Conservation (phyloP, 2,113 vertebrate genomes). For the Pagrus major region DNA sequence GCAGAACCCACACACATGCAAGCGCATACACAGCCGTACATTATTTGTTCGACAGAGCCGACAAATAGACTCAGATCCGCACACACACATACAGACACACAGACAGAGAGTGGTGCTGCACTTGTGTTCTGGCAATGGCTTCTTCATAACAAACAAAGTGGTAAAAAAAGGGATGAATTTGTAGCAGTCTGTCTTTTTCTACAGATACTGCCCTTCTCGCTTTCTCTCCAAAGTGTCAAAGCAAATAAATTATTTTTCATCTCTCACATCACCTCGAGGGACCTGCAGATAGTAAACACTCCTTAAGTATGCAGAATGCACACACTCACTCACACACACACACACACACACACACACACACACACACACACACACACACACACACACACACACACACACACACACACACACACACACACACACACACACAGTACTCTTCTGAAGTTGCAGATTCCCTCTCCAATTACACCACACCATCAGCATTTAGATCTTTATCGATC, state of each 20-base stretch:
- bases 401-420: slow-evolving; percentile 12
- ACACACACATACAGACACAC: slow-evolving; percentile 12
- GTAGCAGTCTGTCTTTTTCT: slow-evolving; percentile 46
- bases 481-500: slow-evolving; percentile 36
- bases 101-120: slow-evolving; percentile 14
- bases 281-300: slow-evolving; percentile 51
- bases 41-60: slow-evolving; percentile 45
- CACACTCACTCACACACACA: slow-evolving; percentile 12
- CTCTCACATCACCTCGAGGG: slow-evolving; percentile 47
- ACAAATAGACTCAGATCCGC: slow-evolving; percentile 24
- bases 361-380: neutral
- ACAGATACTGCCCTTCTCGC: slow-evolving; percentile 31
- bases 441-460: slow-evolving; percentile 10
- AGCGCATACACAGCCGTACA: slow-evolving; percentile 26
- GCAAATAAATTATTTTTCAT: slow-evolving; percentile 68
- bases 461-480: slow-evolving; percentile 1
- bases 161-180: slow-evolving; percentile 61
- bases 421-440: slow-evolving; percentile 12
- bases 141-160: slow-evolving; percentile 55
- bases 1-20: slow-evolving; percentile 26
- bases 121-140: slow-evolving; percentile 36
- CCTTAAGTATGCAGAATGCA: slow-evolving; percentile 37
- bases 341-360: slow-evolving; percentile 13
- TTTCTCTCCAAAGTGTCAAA: slow-evolving; percentile 54
- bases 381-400: slow-evolving; percentile 23